phyloP scores from a whole-genome alignment of 2,888 invertebrate genomes.

The Chrysolina oricalcia region DNA sequence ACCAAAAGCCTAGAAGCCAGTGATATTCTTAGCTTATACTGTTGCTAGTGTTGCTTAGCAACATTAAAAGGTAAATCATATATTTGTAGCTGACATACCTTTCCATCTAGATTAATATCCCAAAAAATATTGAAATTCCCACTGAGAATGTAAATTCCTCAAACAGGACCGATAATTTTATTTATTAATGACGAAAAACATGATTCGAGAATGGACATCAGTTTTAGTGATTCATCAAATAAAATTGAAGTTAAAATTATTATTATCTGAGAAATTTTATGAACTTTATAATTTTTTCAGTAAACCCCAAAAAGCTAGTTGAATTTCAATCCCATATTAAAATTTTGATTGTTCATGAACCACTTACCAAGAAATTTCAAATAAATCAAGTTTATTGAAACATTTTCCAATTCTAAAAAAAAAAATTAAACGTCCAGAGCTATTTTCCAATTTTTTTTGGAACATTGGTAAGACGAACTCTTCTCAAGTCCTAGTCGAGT shows the following conservation, averaged over 20 bases:
- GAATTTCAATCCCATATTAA: background rate
- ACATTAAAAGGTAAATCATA: background rate
- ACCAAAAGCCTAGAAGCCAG: background rate
- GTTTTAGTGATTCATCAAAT: too few relatives aligned
- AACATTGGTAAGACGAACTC: background rate
- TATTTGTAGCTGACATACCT: background rate
- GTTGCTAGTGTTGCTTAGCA: background rate
- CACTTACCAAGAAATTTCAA: background rate
- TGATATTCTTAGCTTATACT: background rate
- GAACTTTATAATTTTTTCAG: background rate
- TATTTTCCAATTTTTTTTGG: background rate
- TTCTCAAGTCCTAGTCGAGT: conserved; percentile 10
- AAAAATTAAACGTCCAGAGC: too few relatives aligned
- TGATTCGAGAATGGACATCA: too few relatives aligned
- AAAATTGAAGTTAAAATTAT: too few relatives aligned
- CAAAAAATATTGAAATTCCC: background rate
- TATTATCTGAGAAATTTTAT: too few relatives aligned
- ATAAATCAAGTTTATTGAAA: background rate
- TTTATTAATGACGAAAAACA: too few relatives aligned
- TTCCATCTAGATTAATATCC: background rate
- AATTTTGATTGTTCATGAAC: too few relatives aligned
- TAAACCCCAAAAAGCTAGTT: background rate
- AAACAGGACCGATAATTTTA: too few relatives aligned
- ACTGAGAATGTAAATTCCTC: background rate
- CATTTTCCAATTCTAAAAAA: too few relatives aligned